A percentile compares a stretch with the other conserved stretches of the same genome.
phyloP scores from a whole-genome alignment of 2,113 vertebrate genomes.

The Coptodon rendalli region DNA sequence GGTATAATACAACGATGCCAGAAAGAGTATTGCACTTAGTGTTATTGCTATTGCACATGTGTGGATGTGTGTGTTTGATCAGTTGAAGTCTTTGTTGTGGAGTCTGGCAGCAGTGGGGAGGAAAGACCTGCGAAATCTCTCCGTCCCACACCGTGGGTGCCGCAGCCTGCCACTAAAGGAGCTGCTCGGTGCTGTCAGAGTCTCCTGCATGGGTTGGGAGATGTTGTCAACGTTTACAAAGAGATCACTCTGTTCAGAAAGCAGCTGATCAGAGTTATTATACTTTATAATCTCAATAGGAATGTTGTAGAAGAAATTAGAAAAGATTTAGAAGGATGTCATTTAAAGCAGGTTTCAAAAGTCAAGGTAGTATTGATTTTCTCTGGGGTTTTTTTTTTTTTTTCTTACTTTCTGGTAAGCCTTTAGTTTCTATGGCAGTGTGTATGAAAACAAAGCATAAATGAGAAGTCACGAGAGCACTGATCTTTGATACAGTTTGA shows the following conservation, averaged over 20 bases:
- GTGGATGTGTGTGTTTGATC: too few species aligned
- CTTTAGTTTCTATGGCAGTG: not conserved
- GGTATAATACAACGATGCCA: too few species aligned
- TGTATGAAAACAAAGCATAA: not conserved
- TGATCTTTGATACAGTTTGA: not conserved
- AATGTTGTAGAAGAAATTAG: not conserved
- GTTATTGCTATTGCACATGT: too few species aligned
- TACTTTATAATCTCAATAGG: not conserved
- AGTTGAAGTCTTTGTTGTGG: too few species aligned
- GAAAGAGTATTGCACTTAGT: too few species aligned
- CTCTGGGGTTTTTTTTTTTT: not conserved
- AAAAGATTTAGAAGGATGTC: not conserved
- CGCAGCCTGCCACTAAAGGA: too few species aligned
- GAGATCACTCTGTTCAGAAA: not conserved
- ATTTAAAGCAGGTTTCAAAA: not conserved
- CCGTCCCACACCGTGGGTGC: too few species aligned
- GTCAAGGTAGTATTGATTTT: not conserved
- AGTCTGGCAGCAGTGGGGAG: too few species aligned
- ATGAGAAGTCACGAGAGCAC: not conserved
- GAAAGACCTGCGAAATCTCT: too few species aligned
- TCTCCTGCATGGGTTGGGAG: too few species aligned
- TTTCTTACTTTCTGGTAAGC: not conserved
- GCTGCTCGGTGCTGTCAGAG: too few species aligned
- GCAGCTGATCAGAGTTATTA: rapidly evolving
- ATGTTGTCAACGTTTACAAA: not conserved